These are phyloP conservation scores for Unio pictorum DNA, from an alignment of 2,888 invertebrate species.

Conservation along the genomic window DNA sequence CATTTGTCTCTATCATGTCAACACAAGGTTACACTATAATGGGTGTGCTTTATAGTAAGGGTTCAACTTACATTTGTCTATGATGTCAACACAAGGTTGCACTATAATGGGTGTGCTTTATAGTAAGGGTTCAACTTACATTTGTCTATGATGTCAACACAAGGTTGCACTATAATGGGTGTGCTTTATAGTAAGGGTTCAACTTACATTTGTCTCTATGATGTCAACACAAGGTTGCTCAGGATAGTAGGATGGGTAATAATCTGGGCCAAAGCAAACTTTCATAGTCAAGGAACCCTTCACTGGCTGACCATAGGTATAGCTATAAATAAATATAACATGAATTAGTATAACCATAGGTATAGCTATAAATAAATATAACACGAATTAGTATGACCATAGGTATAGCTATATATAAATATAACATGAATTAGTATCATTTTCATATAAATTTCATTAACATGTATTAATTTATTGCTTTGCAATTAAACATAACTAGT, in stretches of 20 bases:
- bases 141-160: slow-evolving; percentile 12
- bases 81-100: slow-evolving; percentile 23
- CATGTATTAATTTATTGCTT: too few relatives aligned
- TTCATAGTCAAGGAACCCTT: slow-evolving; percentile 75
- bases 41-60: too few relatives aligned
- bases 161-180: slow-evolving; percentile 11
- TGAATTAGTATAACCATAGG: slow-evolving; percentile 75
- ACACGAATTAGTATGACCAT: slow-evolving; percentile 76
- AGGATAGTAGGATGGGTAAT: slow-evolving; percentile 7
- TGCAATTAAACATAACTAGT: too few relatives aligned
- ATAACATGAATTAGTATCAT: too few relatives aligned
- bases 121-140: too few relatives aligned
- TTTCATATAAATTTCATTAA: too few relatives aligned
- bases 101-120: too few relatives aligned
- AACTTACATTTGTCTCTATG: background rate
- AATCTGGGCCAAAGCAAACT: slow-evolving; percentile 30
- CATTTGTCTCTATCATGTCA: slow-evolving; percentile 3
- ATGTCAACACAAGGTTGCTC: slow-evolving; percentile 22
- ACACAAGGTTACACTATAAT: slow-evolving; percentile 20
- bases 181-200: too few relatives aligned
- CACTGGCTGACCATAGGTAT: slow-evolving; percentile 85
- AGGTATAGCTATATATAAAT: slow-evolving; percentile 75
- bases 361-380: slow-evolving; percentile 73
- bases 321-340: slow-evolving; percentile 69
- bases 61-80: background rate